A percentile compares a stretch with the other conserved stretches of the same genome.
Conservation (phyloP, 2,888 invertebrate genomes). For the Craniophora ligustri region DNA sequence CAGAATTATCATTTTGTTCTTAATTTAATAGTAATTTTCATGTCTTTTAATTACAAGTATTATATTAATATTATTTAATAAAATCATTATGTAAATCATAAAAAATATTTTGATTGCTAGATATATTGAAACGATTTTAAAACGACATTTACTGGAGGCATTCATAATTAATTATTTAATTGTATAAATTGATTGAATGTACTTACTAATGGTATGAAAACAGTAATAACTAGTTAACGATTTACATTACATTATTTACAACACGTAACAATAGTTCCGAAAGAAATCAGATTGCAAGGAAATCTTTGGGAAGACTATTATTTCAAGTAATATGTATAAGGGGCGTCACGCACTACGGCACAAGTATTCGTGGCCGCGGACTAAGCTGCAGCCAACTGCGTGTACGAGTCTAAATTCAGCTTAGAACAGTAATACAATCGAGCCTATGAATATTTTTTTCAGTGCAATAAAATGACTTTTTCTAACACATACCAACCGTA, state of each 20-base stretch:
- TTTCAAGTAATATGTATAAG: conserved; percentile 30
- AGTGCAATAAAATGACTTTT: too few species aligned
- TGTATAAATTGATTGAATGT: conserved; percentile 25
- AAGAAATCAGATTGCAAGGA: conserved; percentile 30
- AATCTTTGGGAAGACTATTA: conserved; percentile 51
- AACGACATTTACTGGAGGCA: conserved; percentile 51
- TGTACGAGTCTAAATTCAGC: too few species aligned
- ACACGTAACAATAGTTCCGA: conserved; percentile 33
- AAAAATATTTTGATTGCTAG: conserved; percentile 42
- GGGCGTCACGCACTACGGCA: background rate
- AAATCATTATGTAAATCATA: conserved; percentile 47
- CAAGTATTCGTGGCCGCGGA: too few species aligned
- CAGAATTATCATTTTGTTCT: conserved; percentile 45
- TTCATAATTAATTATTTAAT: conserved; percentile 9
- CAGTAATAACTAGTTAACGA: conserved; percentile 36
- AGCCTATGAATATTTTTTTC: too few species aligned
- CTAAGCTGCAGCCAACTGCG: too few species aligned
- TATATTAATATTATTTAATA: conserved; percentile 32
- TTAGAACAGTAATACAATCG: too few species aligned
- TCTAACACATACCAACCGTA: too few species aligned
- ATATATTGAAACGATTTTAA: conserved; percentile 49
- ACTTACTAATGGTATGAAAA: conserved; percentile 37
- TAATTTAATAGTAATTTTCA: conserved; percentile 45
- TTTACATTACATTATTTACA: conserved; percentile 41
- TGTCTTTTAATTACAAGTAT: conserved; percentile 44